Evolutionary conservation across 2,888 invertebrate species (phyloP), one percentile per base, ranked within the genome.

Genomic region (Leptopilina myrica): DNA sequence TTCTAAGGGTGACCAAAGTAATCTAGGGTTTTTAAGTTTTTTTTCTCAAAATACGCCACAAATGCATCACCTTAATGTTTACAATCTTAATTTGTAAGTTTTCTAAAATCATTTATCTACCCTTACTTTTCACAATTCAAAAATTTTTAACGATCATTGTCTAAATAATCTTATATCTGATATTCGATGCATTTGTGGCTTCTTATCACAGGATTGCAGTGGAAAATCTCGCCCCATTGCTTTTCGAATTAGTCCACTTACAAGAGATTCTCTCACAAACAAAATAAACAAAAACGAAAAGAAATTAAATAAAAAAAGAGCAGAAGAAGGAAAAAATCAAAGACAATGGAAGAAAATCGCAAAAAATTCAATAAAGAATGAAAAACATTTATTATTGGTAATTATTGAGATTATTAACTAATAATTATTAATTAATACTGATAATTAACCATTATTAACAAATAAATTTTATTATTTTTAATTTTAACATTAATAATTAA

Each of bases 141-240:
- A 33, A 40, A 33, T 33, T 56, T 33, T 73, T 33, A 73, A 40
- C 73, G 33, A 56, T 59, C 67, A 49, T 20, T 67, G 46, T 49
- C 73, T 56, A 40, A 73, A 73, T 59, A 56, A 53, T 73, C 40
- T 33, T 73, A 73, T n/a, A 73, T 56, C 40, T n/a, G 53, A 73
- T 73, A 53, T 53, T 11, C 11, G 56, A 73, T 73, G 73, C 73
- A 73, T 56, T 56, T 56, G 56, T 56, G 40, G 73, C 56, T 73
- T 73, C 40, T 59, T 73, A 73, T 73, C 73, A 73, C 73, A 73
- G 73, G 73, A 73, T 73, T 73, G 73, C 73, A 56, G 56, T 73
- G 33, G 56, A 73, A 73, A 73, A 73, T 73, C 73, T 59, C 8
- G 56, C 56, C 33, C 33, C 33, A 73, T 56, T 33, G 56, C 56